phyloP scores from a whole-genome alignment of 2,888 invertebrate species.

The Hartigia nigra region DNA sequence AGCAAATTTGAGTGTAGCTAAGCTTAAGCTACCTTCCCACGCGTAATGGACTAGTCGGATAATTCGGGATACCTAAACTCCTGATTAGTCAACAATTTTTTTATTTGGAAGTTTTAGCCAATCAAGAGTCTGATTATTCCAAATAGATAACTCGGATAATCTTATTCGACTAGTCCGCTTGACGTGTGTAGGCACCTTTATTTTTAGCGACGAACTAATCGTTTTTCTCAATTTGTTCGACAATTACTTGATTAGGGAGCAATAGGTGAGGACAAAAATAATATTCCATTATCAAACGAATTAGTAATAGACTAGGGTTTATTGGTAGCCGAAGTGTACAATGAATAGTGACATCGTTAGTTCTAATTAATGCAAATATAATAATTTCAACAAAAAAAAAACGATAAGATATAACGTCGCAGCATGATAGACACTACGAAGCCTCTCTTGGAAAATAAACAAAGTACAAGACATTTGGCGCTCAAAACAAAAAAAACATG shows the following conservation, averaged over 20 bases:
- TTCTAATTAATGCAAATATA: constrained; percentile 49
- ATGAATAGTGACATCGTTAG: constrained; percentile 58
- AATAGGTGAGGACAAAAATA: not conserved
- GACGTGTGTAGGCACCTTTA: too few species aligned
- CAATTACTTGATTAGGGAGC: not conserved
- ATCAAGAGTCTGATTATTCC: too few species aligned
- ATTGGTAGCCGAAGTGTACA: constrained; percentile 59
- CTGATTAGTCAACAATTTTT: too few species aligned
- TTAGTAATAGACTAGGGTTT: constrained; percentile 57
- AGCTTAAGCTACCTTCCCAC: too few species aligned
- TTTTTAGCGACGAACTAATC: too few species aligned
- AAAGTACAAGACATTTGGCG: not conserved
- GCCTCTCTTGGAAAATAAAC: constrained; percentile 8
- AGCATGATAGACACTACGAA: constrained; percentile 30
- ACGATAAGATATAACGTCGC: constrained; percentile 33
- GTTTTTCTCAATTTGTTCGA: not conserved
- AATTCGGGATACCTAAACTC: too few species aligned
- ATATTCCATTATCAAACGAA: not conserved
- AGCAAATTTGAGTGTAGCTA: not conserved
- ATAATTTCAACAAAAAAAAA: constrained; percentile 41
- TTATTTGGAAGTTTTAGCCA: too few species aligned
- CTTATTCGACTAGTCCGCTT: too few species aligned
- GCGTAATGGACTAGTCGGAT: too few species aligned
- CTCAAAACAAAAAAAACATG: constrained; percentile 26
- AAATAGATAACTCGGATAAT: too few species aligned